These are phyloP conservation scores for Perizoma affinitatum DNA, from an alignment of 2,888 invertebrate species.

Conservation along the genomic window DNA sequence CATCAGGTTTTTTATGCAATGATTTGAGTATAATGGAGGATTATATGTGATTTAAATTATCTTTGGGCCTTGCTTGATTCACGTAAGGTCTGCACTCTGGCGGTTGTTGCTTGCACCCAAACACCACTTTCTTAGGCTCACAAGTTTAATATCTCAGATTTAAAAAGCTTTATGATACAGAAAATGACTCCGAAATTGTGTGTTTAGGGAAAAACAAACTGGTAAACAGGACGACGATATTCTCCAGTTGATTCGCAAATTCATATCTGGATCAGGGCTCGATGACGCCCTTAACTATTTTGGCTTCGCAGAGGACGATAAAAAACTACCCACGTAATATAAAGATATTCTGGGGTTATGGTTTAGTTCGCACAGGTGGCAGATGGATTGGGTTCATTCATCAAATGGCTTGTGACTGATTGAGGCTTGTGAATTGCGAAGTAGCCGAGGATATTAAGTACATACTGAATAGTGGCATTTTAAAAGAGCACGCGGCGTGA, in stretches of 20 bases:
- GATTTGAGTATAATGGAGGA: no score
- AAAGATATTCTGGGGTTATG: slow-evolving; percentile 50
- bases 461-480: not conserved
- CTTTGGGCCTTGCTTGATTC: no score
- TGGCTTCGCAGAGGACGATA: slow-evolving; percentile 60
- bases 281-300: slow-evolving; percentile 67
- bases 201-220: slow-evolving; percentile 67
- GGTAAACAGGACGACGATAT: slow-evolving; percentile 58
- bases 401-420: slow-evolving; percentile 7
- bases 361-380: slow-evolving; percentile 52
- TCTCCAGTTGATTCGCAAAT: slow-evolving; percentile 70
- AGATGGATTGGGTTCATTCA: slow-evolving; percentile 53
- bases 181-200: slow-evolving; percentile 43
- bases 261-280: slow-evolving; percentile 71
- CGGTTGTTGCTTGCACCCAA: no score
- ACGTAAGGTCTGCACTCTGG: no score
- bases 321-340: slow-evolving; percentile 68
- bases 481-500: no score
- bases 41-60: no score
- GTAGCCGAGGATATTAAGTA: not conserved
- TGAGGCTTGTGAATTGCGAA: not conserved
- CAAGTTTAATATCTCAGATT: no score
- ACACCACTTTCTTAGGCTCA: no score
- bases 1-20: no score
- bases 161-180: not conserved